These are phyloP conservation scores for Muscicapa adusta DNA, from an alignment of 2,113 vertebrate genomes.

Conservation along the genomic window DNA sequence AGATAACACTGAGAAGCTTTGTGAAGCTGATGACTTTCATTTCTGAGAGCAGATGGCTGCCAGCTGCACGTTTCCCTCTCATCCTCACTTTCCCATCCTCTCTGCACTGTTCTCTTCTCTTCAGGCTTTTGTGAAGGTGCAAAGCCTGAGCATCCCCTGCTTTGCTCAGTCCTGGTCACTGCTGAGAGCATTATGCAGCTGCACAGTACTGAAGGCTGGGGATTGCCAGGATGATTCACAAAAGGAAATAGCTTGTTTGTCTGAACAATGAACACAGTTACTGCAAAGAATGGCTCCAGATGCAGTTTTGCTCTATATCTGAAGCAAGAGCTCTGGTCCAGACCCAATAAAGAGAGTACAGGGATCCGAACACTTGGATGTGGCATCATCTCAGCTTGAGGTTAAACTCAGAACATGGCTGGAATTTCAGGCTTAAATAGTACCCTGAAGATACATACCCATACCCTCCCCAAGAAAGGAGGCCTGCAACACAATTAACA, in stretches of 20 bases:
- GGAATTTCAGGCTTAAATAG: not conserved
- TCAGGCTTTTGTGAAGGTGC: not conserved
- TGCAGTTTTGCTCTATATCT: not conserved
- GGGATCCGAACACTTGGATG: not conserved
- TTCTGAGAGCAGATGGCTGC: conserved; percentile 32
- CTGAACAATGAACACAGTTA: not conserved
- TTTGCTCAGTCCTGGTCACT: not conserved
- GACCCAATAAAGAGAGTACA: not conserved
- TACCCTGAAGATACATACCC: not conserved
- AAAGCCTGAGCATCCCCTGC: not conserved
- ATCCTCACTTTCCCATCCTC: not conserved
- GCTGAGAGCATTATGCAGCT: not conserved
- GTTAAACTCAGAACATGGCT: not conserved
- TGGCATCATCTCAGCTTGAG: not conserved
- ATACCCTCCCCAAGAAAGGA: not conserved
- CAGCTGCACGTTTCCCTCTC: not conserved
- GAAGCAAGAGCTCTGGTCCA: not conserved
- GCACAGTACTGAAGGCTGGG: not conserved
- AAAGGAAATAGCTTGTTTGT: conserved; percentile 31
- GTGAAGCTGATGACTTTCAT: not conserved
- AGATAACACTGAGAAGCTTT: conserved; percentile 17
- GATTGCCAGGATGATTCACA: not conserved
- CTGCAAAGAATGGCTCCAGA: not conserved
- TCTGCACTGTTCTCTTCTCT: not conserved
- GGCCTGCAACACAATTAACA: not conserved